These are phyloP conservation scores for Megaceryle torquata DNA, from an alignment of 2,113 vertebrate genomes.

Conservation along the genomic window DNA sequence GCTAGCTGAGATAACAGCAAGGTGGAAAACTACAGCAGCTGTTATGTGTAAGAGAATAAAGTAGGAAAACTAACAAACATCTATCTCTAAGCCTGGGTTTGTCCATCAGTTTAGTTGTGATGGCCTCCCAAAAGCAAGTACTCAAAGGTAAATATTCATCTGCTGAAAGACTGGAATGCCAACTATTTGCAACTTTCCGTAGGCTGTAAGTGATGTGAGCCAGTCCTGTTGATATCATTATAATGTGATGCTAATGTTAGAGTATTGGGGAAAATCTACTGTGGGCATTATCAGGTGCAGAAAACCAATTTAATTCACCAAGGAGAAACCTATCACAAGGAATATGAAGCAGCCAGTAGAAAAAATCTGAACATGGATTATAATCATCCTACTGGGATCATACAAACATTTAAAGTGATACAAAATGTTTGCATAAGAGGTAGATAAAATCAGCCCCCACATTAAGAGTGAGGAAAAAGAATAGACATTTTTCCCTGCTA, in stretches of 20 bases:
- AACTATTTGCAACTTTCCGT: constrained; percentile 36
- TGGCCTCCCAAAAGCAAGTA: constrained; percentile 44
- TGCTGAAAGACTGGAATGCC: constrained; percentile 36
- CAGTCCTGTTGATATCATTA: constrained; percentile 20
- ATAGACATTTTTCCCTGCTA: not conserved
- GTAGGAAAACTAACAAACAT: not conserved
- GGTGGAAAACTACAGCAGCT: constrained; percentile 20
- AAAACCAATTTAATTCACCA: not conserved
- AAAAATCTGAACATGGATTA: not conserved
- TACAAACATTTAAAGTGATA: not conserved
- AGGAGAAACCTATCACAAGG: not conserved
- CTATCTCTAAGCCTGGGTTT: not conserved
- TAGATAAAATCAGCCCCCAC: not conserved
- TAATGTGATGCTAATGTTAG: constrained; percentile 6
- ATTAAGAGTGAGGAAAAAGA: not conserved
- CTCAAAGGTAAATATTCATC: constrained; percentile 34
- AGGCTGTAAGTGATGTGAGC: constrained; percentile 1
- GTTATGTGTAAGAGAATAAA: not conserved
- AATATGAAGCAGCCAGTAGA: not conserved
- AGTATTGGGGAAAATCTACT: not conserved
- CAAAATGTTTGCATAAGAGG: not conserved
- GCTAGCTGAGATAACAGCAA: not conserved
- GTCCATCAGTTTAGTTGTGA: constrained; percentile 46
- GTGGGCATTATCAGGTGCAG: not conserved
- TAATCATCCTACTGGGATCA: not conserved